phyloP scores from a whole-genome alignment of 2,888 invertebrate genomes.

The Psylliodes chrysocephalus region DNA sequence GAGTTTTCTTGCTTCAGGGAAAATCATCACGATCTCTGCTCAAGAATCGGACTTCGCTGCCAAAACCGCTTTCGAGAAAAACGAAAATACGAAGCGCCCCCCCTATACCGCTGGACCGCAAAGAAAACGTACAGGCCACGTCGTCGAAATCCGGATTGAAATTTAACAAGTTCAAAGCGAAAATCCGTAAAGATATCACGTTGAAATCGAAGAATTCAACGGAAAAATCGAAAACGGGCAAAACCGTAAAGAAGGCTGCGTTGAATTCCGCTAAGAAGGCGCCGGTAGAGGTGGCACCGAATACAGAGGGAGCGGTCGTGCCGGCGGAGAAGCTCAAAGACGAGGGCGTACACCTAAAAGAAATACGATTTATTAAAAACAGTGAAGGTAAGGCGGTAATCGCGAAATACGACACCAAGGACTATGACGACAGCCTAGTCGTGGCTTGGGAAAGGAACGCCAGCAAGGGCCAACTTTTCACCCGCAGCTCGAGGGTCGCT shows the following conservation, averaged over 20 bases:
- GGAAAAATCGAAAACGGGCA: slow-evolving; percentile 40
- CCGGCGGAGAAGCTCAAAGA: slow-evolving; percentile 29
- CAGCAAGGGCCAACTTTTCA: slow-evolving; percentile 55
- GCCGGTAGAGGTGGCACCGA: slow-evolving; percentile 25
- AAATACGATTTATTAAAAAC: slow-evolving; percentile 61
- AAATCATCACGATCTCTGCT: slow-evolving; percentile 51
- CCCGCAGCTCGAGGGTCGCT: slow-evolving; percentile 44
- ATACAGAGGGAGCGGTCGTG: slow-evolving; percentile 25
- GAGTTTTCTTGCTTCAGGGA: slow-evolving; percentile 60
- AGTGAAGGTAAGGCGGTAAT: slow-evolving; percentile 59
- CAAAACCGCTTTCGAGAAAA: slow-evolving; percentile 47
- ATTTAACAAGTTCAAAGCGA: slow-evolving; percentile 51
- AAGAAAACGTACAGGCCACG: slow-evolving; percentile 59
- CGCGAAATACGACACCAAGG: slow-evolving; percentile 56
- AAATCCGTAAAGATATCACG: slow-evolving; percentile 49
- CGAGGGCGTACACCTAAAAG: slow-evolving; percentile 56
- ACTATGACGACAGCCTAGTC: slow-evolving; percentile 57
- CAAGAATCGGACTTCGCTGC: slow-evolving; percentile 52
- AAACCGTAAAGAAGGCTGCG: slow-evolving; percentile 21
- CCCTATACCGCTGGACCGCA: slow-evolving; percentile 56
- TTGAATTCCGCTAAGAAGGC: slow-evolving; percentile 38
- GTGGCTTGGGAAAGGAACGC: slow-evolving; percentile 58
- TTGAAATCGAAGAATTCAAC: slow-evolving; percentile 50
- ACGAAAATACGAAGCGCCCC: slow-evolving; percentile 40
- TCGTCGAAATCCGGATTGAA: slow-evolving; percentile 51